These are phyloP conservation scores for Steromphala cineraria DNA, from an alignment of 2,888 invertebrate species.

Conservation along the genomic window DNA sequence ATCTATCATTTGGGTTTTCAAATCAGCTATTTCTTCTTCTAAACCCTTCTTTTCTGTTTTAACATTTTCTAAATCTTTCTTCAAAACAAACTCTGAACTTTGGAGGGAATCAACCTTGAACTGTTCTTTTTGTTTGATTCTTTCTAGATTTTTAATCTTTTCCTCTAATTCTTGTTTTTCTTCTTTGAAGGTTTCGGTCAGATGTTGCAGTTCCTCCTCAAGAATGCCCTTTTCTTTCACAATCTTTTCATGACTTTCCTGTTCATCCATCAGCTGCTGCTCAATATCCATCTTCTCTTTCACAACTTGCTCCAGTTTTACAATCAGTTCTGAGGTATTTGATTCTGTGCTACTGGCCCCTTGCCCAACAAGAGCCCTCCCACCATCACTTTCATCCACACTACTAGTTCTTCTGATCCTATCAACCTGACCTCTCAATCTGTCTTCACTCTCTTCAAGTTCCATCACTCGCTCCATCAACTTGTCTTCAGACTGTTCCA, in stretches of 20 bases:
- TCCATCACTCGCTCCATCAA: slow-evolving; percentile 69
- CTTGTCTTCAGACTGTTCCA: slow-evolving; percentile 66
- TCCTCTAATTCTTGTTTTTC: background rate
- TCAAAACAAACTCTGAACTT: background rate
- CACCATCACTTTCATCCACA: slow-evolving; percentile 42
- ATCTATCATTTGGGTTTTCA: slow-evolving; percentile 6
- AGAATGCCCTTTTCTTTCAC: slow-evolving; percentile 26
- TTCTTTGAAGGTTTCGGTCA: background rate
- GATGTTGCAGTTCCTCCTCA: background rate
- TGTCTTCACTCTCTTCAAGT: slow-evolving; percentile 43
- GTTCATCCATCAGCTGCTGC: slow-evolving; percentile 12
- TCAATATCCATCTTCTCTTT: background rate
- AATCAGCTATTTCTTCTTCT: background rate
- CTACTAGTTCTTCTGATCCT: background rate
- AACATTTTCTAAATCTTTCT: slow-evolving; percentile 7
- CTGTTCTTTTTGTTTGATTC: background rate
- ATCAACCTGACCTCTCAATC: slow-evolving; percentile 19
- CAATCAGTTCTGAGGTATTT: background rate
- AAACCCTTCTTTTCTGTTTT: background rate
- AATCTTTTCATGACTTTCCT: slow-evolving; percentile 32
- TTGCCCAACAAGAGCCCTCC: background rate
- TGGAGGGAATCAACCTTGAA: background rate
- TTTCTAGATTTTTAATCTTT: slow-evolving; percentile 13
- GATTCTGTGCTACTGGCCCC: background rate
- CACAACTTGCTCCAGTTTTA: background rate